These are phyloP conservation scores for Melipona beecheii DNA, from an alignment of 2,888 invertebrate species.

Conservation along the genomic window DNA sequence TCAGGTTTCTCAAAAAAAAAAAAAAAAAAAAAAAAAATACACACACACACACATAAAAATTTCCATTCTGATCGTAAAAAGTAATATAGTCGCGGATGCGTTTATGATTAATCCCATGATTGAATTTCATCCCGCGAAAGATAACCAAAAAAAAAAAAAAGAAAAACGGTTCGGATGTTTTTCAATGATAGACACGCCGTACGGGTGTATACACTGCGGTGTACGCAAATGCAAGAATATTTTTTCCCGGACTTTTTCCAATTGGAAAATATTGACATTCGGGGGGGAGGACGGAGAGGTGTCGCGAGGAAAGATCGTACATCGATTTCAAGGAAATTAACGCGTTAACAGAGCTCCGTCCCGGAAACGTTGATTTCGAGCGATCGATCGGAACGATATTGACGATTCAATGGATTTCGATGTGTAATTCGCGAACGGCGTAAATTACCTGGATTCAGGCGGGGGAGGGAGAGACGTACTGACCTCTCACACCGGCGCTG, in stretches of 20 bases:
- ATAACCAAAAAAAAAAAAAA: background rate
- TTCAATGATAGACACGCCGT: no score
- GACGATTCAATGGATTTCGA: constrained; percentile 21
- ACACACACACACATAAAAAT: no score
- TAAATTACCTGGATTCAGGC: constrained; percentile 55
- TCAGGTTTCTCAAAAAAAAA: no score
- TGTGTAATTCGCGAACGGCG: constrained; percentile 22
- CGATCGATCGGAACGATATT: constrained; percentile 5
- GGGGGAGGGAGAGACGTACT: background rate
- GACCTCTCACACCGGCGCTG: constrained; percentile 27
- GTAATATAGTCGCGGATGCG: no score
- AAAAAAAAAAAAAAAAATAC: no score
- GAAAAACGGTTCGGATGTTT: background rate
- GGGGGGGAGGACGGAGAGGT: no score
- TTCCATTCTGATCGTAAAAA: no score
- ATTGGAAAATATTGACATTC: background rate
- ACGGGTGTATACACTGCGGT: background rate
- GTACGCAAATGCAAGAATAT: background rate
- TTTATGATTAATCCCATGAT: background rate
- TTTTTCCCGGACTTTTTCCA: no score
- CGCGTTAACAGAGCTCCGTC: background rate
- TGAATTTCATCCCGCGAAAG: background rate
- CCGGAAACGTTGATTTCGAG: background rate
- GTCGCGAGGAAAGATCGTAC: background rate
- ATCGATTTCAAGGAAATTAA: constrained; percentile 1